Evolutionary conservation across 1,140 invertebrate genomes (phyloP).

Genomic region (Sweltsa coloradensis): DNA sequence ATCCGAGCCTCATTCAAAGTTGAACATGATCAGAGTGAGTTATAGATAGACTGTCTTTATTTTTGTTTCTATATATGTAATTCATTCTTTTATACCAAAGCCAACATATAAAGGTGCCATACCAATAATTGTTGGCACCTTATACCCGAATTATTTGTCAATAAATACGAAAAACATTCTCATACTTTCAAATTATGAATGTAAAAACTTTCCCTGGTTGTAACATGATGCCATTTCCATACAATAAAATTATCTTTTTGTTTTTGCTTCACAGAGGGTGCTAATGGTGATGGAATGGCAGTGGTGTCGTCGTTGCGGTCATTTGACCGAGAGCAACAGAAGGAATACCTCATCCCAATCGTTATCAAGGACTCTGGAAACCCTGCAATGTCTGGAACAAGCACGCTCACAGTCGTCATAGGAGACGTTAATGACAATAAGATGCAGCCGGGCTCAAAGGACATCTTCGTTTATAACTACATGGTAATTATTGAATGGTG

Average conservation of each 20-base stretch:
- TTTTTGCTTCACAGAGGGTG: conserved; percentile 54
- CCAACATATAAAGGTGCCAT: neutral
- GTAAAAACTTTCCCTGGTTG: too few relatives aligned
- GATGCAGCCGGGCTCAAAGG: conserved; percentile 91
- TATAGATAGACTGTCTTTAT: conserved; percentile 1
- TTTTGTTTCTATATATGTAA: conserved; percentile 8
- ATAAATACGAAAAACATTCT: too few relatives aligned
- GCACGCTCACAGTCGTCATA: conserved; percentile 88
- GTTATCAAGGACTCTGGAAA: conserved; percentile 84
- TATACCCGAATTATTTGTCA: too few relatives aligned
- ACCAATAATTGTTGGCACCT: too few relatives aligned
- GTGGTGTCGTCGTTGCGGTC: conserved; percentile 78
- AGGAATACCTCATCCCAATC: conserved; percentile 89
- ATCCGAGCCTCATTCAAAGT: conserved; percentile 89
- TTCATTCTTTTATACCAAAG: conserved; percentile 3
- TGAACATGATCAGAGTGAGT: conserved; percentile 83
- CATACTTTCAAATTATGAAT: too few relatives aligned
- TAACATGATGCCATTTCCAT: too few relatives aligned
- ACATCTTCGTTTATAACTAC: conserved; percentile 95
- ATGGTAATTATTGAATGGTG: conserved; percentile 39
- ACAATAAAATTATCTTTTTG: too few relatives aligned
- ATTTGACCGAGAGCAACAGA: conserved; percentile 91
- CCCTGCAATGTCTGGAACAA: conserved; percentile 86
- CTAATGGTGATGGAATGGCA: conserved; percentile 91
- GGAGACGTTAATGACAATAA: conserved; percentile 95